Conservation (phyloP, 2,113 vertebrate species). For the Protomyctophum bolini region DNA sequence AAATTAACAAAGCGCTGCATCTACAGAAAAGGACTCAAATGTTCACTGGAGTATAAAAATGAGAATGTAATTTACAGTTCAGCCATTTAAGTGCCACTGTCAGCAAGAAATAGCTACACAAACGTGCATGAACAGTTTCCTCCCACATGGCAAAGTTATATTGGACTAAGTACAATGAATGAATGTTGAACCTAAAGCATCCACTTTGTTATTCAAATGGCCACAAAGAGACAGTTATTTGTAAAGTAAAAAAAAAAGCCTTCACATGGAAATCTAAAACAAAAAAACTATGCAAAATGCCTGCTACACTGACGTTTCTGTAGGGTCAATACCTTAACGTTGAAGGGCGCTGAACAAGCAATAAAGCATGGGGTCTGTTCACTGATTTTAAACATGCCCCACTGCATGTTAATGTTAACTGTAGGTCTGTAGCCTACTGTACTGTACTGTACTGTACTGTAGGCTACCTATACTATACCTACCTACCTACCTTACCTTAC, state of each 20-base stretch:
- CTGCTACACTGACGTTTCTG: too few relatives aligned
- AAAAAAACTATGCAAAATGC: too few relatives aligned
- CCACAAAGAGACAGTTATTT: background rate
- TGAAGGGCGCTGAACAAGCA: too few relatives aligned
- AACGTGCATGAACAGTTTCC: slow-evolving; percentile 5
- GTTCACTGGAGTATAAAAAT: background rate
- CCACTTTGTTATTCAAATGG: background rate
- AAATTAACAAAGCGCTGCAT: slow-evolving; percentile 9
- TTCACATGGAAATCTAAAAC: background rate
- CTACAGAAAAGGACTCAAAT: background rate
- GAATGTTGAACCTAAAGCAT: background rate
- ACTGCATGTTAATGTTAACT: too few relatives aligned
- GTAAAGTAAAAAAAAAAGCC: background rate
- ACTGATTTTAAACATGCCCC: too few relatives aligned
- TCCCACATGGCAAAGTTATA: background rate
- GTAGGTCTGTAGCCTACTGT: too few relatives aligned
- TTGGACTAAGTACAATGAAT: background rate
- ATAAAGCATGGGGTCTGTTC: too few relatives aligned
- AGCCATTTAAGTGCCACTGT: slow-evolving; percentile 1
- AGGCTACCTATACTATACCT: too few relatives aligned
- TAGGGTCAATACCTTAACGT: too few relatives aligned
- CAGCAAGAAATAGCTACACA: slow-evolving; percentile 4
- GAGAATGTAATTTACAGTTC: background rate
- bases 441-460: too few relatives aligned
- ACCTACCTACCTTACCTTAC: too few relatives aligned